These are phyloP conservation scores for Vanacampus margaritifer DNA, from an alignment of 2,113 vertebrate genomes.

Conservation along the genomic window DNA sequence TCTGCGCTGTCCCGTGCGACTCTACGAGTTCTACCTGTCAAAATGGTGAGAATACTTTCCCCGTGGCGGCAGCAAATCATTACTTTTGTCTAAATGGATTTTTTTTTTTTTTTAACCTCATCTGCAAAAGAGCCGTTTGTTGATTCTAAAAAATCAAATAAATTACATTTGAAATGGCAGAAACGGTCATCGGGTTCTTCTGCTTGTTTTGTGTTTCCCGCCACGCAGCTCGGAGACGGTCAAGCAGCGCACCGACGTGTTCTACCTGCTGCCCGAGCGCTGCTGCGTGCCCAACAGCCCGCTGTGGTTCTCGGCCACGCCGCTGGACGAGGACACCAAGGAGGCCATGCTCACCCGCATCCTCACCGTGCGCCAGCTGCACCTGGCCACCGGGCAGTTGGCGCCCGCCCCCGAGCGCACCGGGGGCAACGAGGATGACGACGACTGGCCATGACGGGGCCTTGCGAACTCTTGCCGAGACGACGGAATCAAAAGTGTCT, in stretches of 20 bases:
- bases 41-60: slow-evolving; percentile 81
- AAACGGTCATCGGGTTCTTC: no score
- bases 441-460: neutral
- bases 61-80: neutral
- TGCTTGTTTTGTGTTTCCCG: no score
- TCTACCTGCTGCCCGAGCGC: slow-evolving; percentile 95
- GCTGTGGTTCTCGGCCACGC: slow-evolving; percentile 90
- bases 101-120: neutral
- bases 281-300: slow-evolving; percentile 95
- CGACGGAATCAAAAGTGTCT: neutral
- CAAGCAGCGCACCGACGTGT: slow-evolving; percentile 90
- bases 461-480: neutral
- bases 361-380: slow-evolving; percentile 89
- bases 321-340: slow-evolving; percentile 86
- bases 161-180: no score
- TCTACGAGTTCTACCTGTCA: slow-evolving; percentile 97
- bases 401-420: neutral
- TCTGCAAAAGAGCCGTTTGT: no score
- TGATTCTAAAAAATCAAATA: no score
- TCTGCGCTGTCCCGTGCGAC: slow-evolving; percentile 90
- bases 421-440: neutral
- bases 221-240: slow-evolving; percentile 92
- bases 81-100: no score
- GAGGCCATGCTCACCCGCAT: slow-evolving; percentile 94
- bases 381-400: slow-evolving; percentile 49